A percentile compares a stretch with the other conserved stretches of the same genome.
phyloP scores from a whole-genome alignment of 2,113 vertebrate genomes.

The Monarcha castaneiventris region DNA sequence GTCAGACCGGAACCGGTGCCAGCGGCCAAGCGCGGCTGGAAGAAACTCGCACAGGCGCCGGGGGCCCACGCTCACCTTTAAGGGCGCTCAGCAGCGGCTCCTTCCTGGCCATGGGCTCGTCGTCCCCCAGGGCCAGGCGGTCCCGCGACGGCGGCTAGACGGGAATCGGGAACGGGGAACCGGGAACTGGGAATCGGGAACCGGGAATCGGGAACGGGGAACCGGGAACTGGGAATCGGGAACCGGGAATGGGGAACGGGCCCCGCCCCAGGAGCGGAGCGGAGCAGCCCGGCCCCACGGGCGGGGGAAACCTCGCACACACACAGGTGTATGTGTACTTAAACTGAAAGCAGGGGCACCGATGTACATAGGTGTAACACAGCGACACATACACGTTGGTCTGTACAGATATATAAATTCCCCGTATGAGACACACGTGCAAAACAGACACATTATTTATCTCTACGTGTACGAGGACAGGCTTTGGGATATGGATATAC shows the following conservation, averaged over 20 bases:
- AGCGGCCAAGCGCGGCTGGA: not conserved
- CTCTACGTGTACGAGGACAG: fast-evolving
- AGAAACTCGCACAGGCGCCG: fast-evolving
- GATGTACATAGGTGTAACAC: too few species aligned
- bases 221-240: fast-evolving
- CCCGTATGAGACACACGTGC: not conserved
- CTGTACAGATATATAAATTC: fast-evolving
- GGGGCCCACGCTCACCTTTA: constrained; percentile 65
- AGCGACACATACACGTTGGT: fast-evolving
- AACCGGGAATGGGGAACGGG: fast-evolving
- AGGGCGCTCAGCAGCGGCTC: constrained; percentile 81
- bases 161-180: not conserved
- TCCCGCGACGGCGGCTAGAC: not conserved
- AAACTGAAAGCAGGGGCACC: fast-evolving
- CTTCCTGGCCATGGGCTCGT: constrained; percentile 72
- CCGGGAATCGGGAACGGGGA: not conserved
- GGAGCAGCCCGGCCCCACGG: not conserved
- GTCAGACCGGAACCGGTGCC: not conserved
- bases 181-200: fast-evolving
- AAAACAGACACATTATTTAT: fast-evolving
- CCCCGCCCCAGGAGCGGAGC: not conserved
- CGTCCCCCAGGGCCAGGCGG: too few species aligned
- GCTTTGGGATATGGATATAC: too few species aligned
- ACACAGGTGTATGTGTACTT: not conserved
- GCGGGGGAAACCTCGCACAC: not conserved